Evolutionary conservation across 2,113 vertebrate species (phyloP), one percentile per base, ranked within the genome.

Genomic region (Struthidea cinerea): DNA sequence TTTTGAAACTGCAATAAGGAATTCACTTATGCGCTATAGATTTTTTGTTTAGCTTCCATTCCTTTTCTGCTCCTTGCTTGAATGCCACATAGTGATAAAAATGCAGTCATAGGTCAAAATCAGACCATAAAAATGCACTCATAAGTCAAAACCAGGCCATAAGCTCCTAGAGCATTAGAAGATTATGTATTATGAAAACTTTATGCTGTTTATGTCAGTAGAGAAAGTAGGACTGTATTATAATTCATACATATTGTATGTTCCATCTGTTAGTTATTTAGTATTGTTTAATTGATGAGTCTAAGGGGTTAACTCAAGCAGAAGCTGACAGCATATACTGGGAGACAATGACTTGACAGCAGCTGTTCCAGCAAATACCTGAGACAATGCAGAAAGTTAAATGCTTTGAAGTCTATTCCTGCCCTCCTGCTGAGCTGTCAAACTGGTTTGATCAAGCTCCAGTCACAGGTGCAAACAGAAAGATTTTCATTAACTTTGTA

Each of bases 341-440:
- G 47, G 70, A 93, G 17, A 88, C 75, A 87, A 46, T 9, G 69
- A 84, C 28, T 53, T 95, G 94, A 94, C 73, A 93, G 85, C 88
- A 95, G 90, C 90, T 97, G 94, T 91, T 97, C 49, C 57, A 91
- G 85, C 49, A 97, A 95, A 94, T 94, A 90, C 59, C 67, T 92
- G 71, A 94, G 88, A 93, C 59, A 85, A 76, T 57, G 57, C 26
- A 79, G 70, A 85, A 94, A 94, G 61, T 61, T 65, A 83, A 90
- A 76, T 83, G 67, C 92, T 95, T 94, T 97, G 95, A 97, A 97
- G 92, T 90, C 88, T 93, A 76, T 85, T 46, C 20, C 37, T 86
- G 55, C 67, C 63, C 85, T 92, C 96, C 88, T 93, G 82, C 88
- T 92, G 94, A 94, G 92, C 85, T 94, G 88, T 95, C 94, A 94